A percentile compares a stretch with the other conserved stretches of the same genome.
These are phyloP conservation scores for Hyaena hyaena DNA, from an alignment of 2,113 vertebrate genomes.

Conservation along the genomic window DNA sequence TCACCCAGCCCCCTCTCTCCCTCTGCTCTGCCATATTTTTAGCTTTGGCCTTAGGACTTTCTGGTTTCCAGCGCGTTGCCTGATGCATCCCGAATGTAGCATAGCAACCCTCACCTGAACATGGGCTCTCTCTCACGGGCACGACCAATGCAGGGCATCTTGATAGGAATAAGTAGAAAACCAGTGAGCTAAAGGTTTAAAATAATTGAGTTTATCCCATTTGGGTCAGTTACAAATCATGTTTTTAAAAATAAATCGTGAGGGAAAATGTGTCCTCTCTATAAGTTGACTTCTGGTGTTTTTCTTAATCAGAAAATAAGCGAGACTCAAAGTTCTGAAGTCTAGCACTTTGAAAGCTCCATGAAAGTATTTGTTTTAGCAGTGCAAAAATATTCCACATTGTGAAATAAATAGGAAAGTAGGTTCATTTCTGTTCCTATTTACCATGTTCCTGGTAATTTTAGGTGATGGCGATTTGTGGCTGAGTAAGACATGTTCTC, in stretches of 20 bases:
- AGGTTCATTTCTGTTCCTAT: neutral
- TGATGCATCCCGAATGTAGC: neutral
- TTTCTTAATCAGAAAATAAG: constrained; percentile 52
- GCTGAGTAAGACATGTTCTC: neutral
- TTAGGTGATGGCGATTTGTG: neutral
- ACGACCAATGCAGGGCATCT: neutral
- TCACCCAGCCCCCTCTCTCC: neutral
- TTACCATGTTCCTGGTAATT: neutral
- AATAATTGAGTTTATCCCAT: neutral
- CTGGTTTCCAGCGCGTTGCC: neutral
- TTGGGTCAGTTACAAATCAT: neutral
- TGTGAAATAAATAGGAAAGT: neutral
- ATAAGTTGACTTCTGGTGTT: constrained; percentile 43
- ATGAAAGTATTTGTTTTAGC: neutral
- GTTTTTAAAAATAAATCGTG: constrained; percentile 28
- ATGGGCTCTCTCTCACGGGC: no score
- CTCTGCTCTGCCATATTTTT: neutral
- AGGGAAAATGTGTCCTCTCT: neutral
- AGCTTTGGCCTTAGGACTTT: neutral
- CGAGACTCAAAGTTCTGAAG: neutral
- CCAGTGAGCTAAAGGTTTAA: neutral
- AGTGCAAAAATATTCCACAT: neutral
- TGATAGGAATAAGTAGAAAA: neutral
- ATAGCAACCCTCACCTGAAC: neutral
- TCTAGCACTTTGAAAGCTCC: constrained; percentile 51